Base-by-base conservation (phyloP, 2,888 invertebrate species). In the Heteropelma amictum region DNA sequence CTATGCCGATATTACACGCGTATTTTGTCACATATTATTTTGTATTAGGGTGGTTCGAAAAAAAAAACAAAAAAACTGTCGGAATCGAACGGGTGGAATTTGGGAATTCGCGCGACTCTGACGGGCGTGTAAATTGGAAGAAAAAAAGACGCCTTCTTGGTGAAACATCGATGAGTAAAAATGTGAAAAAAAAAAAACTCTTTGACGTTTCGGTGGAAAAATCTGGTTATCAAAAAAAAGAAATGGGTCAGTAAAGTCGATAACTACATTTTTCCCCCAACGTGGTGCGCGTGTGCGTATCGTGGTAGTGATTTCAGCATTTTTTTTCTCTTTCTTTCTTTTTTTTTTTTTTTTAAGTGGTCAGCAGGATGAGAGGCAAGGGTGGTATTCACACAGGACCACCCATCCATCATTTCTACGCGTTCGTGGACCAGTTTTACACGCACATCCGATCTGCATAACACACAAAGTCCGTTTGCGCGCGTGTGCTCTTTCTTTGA, bases 341-440 rank as follows among this genome's bases (percentile, higher is more conserved):
- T 26, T 17, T 33, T 33, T 14, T 33, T 67, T 56, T 56, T 70
- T 42, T 64, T 70, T 38, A 49, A 23, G 12, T 61, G 26, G 67
- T 67, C 71, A 75, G 33, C 71, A 71, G 49, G 54, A 49, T 60
- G 61, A 54, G 58, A 54, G 71, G 56, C 60, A 47, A 60, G 71
- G 67, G 63, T 68, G 42, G 71, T 56, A 67, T 75, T 47, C 63
- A 54, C 54, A 58, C 70, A 58, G 54, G n/a, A 12, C 14, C n/a
- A 45, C 58, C 75, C 61, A 75, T 75, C 61, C 63, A 75, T 75
- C 75, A 75, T 38, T 67, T n/a, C n/a, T n/a, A 49, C 21, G 49
- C 61, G 65, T 74, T 69, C 64, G 69, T 60, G 47, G 71, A 75
- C 60, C 71, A 21, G 45, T 49, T n/a, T 63, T 61, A 38, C 71